phyloP scores from a whole-genome alignment of 2,113 vertebrate species.

The Octodon degus region DNA sequence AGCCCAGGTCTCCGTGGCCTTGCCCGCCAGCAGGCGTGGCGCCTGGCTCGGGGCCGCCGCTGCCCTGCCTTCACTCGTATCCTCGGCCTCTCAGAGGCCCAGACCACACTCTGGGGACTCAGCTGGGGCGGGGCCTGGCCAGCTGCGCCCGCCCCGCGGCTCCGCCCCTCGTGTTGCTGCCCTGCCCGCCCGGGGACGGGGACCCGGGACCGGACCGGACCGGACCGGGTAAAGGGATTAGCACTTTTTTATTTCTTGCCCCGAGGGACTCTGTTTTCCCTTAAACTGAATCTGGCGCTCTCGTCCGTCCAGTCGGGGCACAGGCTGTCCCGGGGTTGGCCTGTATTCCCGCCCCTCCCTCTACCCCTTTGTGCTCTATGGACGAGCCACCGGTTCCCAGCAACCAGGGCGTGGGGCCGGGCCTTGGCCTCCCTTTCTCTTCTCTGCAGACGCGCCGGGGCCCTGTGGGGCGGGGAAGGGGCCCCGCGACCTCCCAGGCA shows the following conservation, averaged over 20 bases:
- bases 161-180: not conserved
- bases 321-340: conserved; percentile 48
- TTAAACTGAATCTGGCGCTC: not conserved
- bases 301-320: conserved; percentile 6
- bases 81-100: not conserved
- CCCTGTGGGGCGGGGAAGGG: not conserved
- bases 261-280: not conserved
- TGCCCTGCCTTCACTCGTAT: not conserved
- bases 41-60: not conserved
- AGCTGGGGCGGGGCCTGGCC: not conserved
- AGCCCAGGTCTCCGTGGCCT: not conserved
- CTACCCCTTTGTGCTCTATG: not conserved
- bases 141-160: not conserved
- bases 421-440: conserved; percentile 25
- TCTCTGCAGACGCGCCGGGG: conserved; percentile 18
- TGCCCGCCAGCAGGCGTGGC: not conserved
- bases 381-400: not conserved
- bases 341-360: not conserved
- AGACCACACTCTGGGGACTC: not conserved
- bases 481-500: conserved; percentile 77
- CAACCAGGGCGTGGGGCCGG: conserved; percentile 39
- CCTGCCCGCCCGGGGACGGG: not conserved
- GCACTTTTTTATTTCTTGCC: conserved; percentile 70
- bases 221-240: conserved; percentile 40
- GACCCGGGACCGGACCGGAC: no score